These are phyloP conservation scores for Thymelicus acteon DNA, from an alignment of 2,888 invertebrate species.

Conservation along the genomic window DNA sequence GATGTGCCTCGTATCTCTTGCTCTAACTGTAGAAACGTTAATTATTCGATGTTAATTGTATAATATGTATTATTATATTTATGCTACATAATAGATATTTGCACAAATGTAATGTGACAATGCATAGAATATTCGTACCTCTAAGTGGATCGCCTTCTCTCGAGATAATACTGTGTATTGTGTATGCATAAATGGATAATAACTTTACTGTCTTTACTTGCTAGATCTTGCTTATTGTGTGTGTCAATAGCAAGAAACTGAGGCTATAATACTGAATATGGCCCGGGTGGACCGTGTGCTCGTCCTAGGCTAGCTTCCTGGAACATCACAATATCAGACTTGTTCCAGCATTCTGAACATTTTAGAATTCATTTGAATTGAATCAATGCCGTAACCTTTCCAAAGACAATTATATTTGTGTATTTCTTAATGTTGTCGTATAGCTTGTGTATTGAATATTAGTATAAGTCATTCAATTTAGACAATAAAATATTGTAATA, in stretches of 20 bases:
- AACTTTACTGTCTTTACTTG: slow-evolving; percentile 9
- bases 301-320: background rate
- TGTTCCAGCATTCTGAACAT: too few species aligned
- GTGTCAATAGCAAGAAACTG: slow-evolving; percentile 21
- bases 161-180: slow-evolving; percentile 27
- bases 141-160: slow-evolving; percentile 25
- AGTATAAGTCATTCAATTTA: too few species aligned
- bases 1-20: slow-evolving; percentile 33
- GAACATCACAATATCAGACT: too few species aligned
- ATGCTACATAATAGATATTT: slow-evolving; percentile 29
- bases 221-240: slow-evolving; percentile 19
- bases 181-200: slow-evolving; percentile 22
- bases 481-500: too few species aligned
- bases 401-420: too few species aligned
- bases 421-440: too few species aligned
- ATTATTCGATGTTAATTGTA: slow-evolving; percentile 30
- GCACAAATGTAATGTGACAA: slow-evolving; percentile 33
- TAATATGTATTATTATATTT: background rate
- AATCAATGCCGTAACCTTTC: too few species aligned
- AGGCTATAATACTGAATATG: slow-evolving; percentile 10
- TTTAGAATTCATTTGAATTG: too few species aligned
- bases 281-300: slow-evolving; percentile 6
- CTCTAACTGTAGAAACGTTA: slow-evolving; percentile 24
- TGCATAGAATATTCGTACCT: slow-evolving; percentile 15
- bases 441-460: too few species aligned